phyloP scores from a whole-genome alignment of 2,888 invertebrate genomes.

The Hipparchia semele region DNA sequence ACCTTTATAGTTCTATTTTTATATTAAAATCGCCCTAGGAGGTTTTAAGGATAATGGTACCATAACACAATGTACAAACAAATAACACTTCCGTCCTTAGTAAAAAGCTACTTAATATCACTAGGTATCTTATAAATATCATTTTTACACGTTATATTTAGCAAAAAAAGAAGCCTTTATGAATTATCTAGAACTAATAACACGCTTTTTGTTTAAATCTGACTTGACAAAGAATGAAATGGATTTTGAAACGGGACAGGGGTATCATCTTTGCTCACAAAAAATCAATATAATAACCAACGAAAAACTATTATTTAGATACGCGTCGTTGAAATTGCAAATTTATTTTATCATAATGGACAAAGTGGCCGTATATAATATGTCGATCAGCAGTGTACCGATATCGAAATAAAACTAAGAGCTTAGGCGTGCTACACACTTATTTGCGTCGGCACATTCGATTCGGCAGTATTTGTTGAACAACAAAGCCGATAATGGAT shows the following conservation, averaged over 20 bases:
- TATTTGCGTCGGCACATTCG: no score
- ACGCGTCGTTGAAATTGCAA: slow-evolving; percentile 39
- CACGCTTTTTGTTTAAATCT: slow-evolving; percentile 15
- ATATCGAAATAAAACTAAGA: slow-evolving; percentile 24
- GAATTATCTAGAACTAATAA: slow-evolving; percentile 29
- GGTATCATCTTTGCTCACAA: slow-evolving; percentile 22
- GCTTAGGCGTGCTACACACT: no score
- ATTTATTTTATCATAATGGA: slow-evolving; percentile 37
- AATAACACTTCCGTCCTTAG: no score
- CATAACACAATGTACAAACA: no score
- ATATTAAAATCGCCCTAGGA: no score
- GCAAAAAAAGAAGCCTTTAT: slow-evolving; percentile 18
- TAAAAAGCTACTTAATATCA: background rate
- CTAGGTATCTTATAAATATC: background rate
- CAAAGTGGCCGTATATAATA: slow-evolving; percentile 14
- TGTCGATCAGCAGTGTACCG: slow-evolving; percentile 12
- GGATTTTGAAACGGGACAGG: slow-evolving; percentile 8
- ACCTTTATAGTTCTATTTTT: no score
- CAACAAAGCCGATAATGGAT: no score
- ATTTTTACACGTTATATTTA: background rate
- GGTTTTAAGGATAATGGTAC: no score
- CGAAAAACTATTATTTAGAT: slow-evolving; percentile 36
- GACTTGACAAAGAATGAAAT: slow-evolving; percentile 22
- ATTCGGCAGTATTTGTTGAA: no score
- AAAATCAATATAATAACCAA: slow-evolving; percentile 28